Percentiles rank a stretch among this genome's conserved stretches.
phyloP scores from a whole-genome alignment of 1,140 invertebrate species.

The Leptestheria dahalacensis region DNA sequence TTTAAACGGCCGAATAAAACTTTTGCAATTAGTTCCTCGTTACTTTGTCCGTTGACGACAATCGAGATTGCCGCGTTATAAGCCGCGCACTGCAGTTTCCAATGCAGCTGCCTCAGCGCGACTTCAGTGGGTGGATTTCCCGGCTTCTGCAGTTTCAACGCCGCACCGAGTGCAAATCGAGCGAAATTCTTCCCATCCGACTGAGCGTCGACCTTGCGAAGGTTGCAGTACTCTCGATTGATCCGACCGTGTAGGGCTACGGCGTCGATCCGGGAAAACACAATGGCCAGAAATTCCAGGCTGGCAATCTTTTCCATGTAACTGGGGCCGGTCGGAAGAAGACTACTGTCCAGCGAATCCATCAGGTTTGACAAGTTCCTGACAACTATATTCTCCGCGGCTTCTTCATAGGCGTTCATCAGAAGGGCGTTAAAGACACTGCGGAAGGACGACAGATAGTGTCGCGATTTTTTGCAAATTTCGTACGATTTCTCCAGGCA shows the following conservation, averaged over 20 bases:
- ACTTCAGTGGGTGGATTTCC: not conserved
- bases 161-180: not conserved
- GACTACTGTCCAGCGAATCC: not conserved
- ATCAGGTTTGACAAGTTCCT: not conserved
- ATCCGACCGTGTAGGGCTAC: not conserved
- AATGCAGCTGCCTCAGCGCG: not conserved
- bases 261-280: not conserved
- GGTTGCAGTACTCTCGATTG: not conserved
- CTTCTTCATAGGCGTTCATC: not conserved
- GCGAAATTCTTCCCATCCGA: slow-evolving; percentile 4
- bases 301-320: not conserved
- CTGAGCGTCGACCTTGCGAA: not conserved
- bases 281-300: not conserved
- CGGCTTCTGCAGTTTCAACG: not conserved
- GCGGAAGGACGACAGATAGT: not conserved
- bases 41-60: slow-evolving; percentile 1
- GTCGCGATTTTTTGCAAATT: not conserved
- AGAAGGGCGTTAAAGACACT: not conserved
- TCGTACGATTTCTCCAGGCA: not conserved
- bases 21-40: not conserved
- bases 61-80: slow-evolving; percentile 5
- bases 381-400: not conserved
- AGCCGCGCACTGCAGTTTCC: not conserved
- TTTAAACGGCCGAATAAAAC: not conserved
- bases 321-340: not conserved